Percentiles rank a stretch among this genome's conserved stretches.
phyloP scores from a whole-genome alignment of 2,888 invertebrate genomes.

The Cryptosula pallasiana region DNA sequence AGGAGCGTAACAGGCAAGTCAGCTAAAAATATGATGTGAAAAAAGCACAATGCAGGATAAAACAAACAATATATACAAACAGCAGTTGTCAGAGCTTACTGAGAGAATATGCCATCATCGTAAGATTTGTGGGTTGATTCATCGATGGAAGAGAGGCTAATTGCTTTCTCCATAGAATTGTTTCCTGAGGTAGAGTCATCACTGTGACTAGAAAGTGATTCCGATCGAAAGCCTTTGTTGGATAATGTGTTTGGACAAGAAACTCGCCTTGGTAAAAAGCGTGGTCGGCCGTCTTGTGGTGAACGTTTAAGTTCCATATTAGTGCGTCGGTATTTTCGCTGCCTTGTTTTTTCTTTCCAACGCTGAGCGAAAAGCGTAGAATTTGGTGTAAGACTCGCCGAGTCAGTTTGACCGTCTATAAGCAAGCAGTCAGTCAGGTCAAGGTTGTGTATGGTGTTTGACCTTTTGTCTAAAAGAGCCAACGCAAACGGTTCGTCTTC shows the following conservation, averaged over 20 bases:
- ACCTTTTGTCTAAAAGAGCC: neutral
- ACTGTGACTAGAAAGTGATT: constrained; percentile 3
- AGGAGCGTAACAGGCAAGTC: no score
- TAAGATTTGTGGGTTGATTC: neutral
- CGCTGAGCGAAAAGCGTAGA: neutral
- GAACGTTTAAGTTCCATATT: neutral
- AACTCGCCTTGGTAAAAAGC: neutral
- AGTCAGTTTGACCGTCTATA: neutral
- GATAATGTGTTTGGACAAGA: constrained; percentile 13
- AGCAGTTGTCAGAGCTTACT: no score
- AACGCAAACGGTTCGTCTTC: neutral
- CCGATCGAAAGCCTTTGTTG: neutral
- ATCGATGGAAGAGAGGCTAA: constrained; percentile 1
- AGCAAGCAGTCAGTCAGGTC: neutral
- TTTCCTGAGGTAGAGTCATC: neutral
- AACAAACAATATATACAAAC: no score
- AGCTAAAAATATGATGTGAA: no score
- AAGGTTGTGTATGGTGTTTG: constrained; percentile 11
- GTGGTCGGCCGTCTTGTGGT: neutral
- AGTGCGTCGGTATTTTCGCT: neutral
- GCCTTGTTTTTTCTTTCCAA: constrained; percentile 7
- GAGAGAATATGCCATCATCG: no score
- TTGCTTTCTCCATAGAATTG: neutral
- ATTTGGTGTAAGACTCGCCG: neutral
- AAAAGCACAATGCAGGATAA: no score